Conservation (phyloP, 2,797 vertebrate species). For the Lacerta viridis region DNA sequence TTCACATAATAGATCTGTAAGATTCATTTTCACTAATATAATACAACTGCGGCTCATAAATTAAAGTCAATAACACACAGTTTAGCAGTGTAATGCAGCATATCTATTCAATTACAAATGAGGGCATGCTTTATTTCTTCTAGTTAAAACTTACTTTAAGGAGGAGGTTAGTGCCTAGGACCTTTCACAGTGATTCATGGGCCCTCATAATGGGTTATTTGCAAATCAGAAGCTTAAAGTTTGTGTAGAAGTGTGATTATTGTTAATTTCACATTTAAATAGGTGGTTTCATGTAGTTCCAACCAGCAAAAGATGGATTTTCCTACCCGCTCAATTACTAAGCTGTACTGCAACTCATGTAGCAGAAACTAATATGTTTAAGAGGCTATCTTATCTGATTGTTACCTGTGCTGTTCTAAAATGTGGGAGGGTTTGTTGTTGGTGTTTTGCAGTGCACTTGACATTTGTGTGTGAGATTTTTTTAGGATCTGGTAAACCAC, state of each 20-base stretch:
- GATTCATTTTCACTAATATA: conserved; percentile 55
- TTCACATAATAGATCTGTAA: conserved; percentile 16
- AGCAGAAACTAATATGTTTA: not conserved
- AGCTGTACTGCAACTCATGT: not conserved
- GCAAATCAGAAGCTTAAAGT: conserved; percentile 24
- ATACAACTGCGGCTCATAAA: conserved; percentile 39
- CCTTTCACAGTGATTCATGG: conserved; percentile 1
- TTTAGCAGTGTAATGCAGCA: conserved; percentile 43
- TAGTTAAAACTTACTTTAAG: conserved; percentile 35
- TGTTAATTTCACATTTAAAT: conserved; percentile 39
- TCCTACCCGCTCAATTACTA: not conserved
- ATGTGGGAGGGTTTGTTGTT: too few relatives aligned
- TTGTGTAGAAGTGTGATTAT: conserved; percentile 20
- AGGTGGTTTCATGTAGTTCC: conserved; percentile 25
- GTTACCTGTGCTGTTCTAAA: too few relatives aligned
- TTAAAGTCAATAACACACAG: conserved; percentile 37
- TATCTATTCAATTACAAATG: conserved; percentile 51
- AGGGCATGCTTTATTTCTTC: conserved; percentile 4
- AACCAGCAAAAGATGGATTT: not conserved
- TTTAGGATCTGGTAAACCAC: too few relatives aligned
- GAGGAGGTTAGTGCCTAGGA: not conserved
- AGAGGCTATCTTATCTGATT: too few relatives aligned
- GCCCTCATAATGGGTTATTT: conserved; percentile 18
- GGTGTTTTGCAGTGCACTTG: too few relatives aligned
- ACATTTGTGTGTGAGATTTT: too few relatives aligned